phyloP scores from a whole-genome alignment of 2,797 vertebrate genomes.

The Siniperca obscura region DNA sequence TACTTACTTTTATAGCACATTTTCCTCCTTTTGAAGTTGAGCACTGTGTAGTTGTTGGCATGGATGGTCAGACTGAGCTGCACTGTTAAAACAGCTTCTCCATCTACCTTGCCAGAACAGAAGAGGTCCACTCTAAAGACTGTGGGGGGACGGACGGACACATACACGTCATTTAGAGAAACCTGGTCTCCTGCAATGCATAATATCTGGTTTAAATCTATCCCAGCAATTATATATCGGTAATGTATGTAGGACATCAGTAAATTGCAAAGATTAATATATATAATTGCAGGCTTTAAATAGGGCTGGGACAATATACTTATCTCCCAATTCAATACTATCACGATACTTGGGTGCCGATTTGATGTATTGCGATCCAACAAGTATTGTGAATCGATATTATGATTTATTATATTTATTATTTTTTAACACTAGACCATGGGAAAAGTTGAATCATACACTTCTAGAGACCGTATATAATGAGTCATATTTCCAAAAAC shows the following conservation, averaged over 20 bases:
- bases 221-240: background rate
- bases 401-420: too few species aligned
- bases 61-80: constrained; percentile 96
- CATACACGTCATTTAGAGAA: background rate
- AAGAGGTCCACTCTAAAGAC: constrained; percentile 95
- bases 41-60: constrained; percentile 97
- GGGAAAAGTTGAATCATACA: too few species aligned
- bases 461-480: too few species aligned
- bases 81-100: constrained; percentile 93
- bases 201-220: background rate
- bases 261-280: background rate
- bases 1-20: constrained; percentile 97
- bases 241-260: background rate
- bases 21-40: constrained; percentile 99
- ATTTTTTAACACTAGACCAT: too few species aligned
- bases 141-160: constrained; percentile 60
- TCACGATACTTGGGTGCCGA: too few species aligned
- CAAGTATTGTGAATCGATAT: too few species aligned
- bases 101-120: constrained; percentile 95
- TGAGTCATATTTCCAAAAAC: too few species aligned
- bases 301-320: too few species aligned
- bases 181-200: background rate
- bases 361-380: too few species aligned
- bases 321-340: too few species aligned
- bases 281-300: background rate